Base-by-base conservation (phyloP, 2,888 invertebrate species). In the Iphiclides podalirius region DNA sequence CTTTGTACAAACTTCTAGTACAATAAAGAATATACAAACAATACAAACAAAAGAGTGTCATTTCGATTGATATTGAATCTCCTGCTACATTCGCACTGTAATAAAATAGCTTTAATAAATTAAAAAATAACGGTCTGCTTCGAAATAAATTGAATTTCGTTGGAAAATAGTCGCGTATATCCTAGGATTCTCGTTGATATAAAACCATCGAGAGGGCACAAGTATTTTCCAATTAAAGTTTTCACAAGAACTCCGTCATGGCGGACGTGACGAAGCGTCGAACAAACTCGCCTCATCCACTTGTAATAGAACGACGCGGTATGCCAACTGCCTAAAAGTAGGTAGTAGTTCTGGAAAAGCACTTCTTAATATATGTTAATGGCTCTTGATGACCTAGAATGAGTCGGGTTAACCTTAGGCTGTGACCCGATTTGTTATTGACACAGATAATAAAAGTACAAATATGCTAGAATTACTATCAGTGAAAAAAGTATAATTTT, bases 161-260 rank as follows among this genome's bases (percentile, higher is more conserved):
- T n/a, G n/a, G n/a, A n/a, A n/a, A n/a, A n/a, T n/a, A n/a, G n/a
- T n/a, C n/a, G n/a, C n/a, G n/a, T n/a, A n/a, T n/a, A n/a, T n/a
- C n/a, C n/a, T n/a, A n/a, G n/a, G n/a, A n/a, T n/a, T n/a, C n/a
- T n/a, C 37, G 42, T 41, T 37, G 46, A 23, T 57, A 58, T 41
- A 20, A 37, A 35, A 23, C 13, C 16, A 9, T 38, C 47, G 15
- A 15, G 11, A 41, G 11, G 14, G 16, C 31, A 15, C 6, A 47
- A 67, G 68, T 63, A 70, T 72, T 78, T 79, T 79, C 75, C 71
- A 79, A 81, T 81, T 81, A 79, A 79, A 81, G 72, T 79, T 82
- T 74, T 67, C 69, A 66, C 61, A 53, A 61, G 66, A 67, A 73
- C 65, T 74, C 73, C 64, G 63, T 63, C 57, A 57, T 53, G 40